A percentile compares a stretch with the other conserved stretches of the same genome.
Conservation (phyloP, 2,888 invertebrate species). For the Cheilosia vernalis region DNA sequence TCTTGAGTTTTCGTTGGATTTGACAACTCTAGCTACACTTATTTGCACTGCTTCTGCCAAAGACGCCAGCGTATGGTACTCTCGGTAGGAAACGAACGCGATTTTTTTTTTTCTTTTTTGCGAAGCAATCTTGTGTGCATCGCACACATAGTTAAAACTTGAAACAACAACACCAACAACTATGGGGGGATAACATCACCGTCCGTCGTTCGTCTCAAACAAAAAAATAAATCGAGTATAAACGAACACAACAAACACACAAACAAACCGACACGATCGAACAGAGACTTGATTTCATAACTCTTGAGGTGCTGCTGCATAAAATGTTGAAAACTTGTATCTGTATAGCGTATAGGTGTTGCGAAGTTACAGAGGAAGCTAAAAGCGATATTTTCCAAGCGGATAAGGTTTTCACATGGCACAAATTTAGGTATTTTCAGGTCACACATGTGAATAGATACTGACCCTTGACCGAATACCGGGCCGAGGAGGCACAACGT, state of each 20-base stretch:
- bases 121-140: slow-evolving; percentile 63
- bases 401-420: slow-evolving; percentile 43
- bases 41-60: slow-evolving; percentile 18
- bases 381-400: slow-evolving; percentile 11
- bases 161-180: slow-evolving; percentile 32
- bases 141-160: slow-evolving; percentile 38
- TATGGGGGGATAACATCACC: slow-evolving; percentile 51
- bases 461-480: slow-evolving; percentile 70
- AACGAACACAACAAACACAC: slow-evolving; percentile 39
- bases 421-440: slow-evolving; percentile 43
- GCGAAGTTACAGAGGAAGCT: slow-evolving; percentile 1
- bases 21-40: neutral
- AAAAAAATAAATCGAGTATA: slow-evolving; percentile 41
- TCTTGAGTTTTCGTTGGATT: slow-evolving; percentile 12
- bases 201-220: slow-evolving; percentile 2
- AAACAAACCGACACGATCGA: slow-evolving; percentile 28
- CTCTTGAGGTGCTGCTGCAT: slow-evolving; percentile 57
- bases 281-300: slow-evolving; percentile 68
- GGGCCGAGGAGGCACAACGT: slow-evolving; percentile 58
- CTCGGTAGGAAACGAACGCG: slow-evolving; percentile 52
- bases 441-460: slow-evolving; percentile 53
- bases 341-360: neutral
- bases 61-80: slow-evolving; percentile 8
- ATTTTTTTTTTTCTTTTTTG: slow-evolving; percentile 28
- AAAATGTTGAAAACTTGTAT: slow-evolving; percentile 41